Evolutionary conservation across 2,113 vertebrate species (phyloP).

Genomic region (Syrmaticus mikado): DNA sequence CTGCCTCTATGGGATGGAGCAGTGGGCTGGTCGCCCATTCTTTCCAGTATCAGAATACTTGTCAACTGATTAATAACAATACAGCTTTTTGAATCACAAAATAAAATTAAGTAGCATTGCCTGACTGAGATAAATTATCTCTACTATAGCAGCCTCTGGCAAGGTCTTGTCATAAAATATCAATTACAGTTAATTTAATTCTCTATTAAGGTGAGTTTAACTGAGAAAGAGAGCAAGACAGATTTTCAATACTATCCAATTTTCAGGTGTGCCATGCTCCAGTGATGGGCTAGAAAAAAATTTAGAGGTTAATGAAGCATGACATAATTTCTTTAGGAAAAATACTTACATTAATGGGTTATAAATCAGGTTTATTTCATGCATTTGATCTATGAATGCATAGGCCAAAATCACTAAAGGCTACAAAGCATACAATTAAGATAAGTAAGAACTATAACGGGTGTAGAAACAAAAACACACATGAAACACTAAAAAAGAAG

Average conservation of each 20-base stretch:
- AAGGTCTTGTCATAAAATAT: background rate
- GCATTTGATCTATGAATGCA: background rate
- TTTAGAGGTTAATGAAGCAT: background rate
- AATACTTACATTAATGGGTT: background rate
- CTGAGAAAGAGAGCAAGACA: background rate
- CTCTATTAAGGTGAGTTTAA: constrained; percentile 24
- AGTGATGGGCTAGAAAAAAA: background rate
- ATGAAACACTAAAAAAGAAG: background rate
- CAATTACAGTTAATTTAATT: constrained; percentile 52
- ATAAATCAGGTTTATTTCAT: constrained; percentile 18
- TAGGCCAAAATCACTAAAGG: background rate
- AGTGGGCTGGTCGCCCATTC: background rate
- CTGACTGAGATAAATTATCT: background rate
- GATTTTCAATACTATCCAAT: background rate
- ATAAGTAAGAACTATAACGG: background rate
- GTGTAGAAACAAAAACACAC: background rate
- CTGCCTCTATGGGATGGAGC: background rate
- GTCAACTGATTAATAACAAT: background rate
- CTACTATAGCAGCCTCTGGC: constrained; percentile 10
- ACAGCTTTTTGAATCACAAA: background rate
- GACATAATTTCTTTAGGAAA: constrained; percentile 8
- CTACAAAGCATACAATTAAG: background rate
- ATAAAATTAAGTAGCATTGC: background rate
- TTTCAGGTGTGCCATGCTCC: constrained; percentile 37
- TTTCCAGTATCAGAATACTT: background rate